Base-by-base conservation (phyloP, 1,140 invertebrate genomes). In the Heliothis subflexa region DNA sequence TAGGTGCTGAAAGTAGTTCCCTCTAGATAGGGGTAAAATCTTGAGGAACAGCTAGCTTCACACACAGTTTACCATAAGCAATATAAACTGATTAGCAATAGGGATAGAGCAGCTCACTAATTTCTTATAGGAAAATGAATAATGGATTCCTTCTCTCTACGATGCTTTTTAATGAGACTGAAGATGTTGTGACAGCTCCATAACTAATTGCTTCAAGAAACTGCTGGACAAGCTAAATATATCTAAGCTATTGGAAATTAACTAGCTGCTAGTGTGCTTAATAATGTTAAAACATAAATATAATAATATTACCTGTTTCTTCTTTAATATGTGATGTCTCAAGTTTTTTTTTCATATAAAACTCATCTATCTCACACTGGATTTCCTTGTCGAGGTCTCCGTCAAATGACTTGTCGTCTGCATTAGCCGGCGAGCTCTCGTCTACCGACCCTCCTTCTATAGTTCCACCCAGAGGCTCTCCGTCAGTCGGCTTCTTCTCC, bases 271-370 rank as follows among this genome's bases (percentile, higher is more conserved):
- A 14, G 25, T 10, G 18, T 21, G 18, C 25, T 57, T 25, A 25
- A 13, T 57, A 10, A 13, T 12, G 10, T 3, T 12, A 33, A 0
- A 2, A 57, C 28, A 72, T 68, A 78, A 75, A 45, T 59, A 28
- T n/a, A 57, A 14, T 50, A 33, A 52, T n/a, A 47, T 62, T 74
- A 93, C 90, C 89, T 79, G 83, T 88, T 86, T 91, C 89, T 78
- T 88, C 81, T 77, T 77, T 88, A 78, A 93, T 91, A 75, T 94
- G 92, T 47, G 89, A 85, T 71, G 85, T 89, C 77, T 93, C 89
- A 16, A 83, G 85, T 72, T 92, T 93, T 40, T 86, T 83, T 73
- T 80, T 91, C 50, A 87, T 89, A 68, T 13, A 80, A 14, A 84
- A 76, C n/a, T 88, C 82, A 78, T 87, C 83, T 9, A 33, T 84